Base-by-base conservation (phyloP, 2,888 invertebrate species). In the Meganola albula region DNA sequence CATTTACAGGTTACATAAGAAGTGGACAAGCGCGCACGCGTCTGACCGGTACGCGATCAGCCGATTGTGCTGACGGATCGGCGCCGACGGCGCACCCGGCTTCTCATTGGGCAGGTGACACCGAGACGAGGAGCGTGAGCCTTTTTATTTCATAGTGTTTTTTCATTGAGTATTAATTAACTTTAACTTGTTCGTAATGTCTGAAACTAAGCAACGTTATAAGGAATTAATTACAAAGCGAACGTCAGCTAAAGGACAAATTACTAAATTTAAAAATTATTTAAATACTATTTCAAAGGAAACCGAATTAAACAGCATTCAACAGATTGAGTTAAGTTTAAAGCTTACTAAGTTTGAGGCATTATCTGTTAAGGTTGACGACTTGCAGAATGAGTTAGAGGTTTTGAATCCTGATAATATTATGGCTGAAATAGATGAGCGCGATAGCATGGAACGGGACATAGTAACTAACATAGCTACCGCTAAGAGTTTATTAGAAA, bases 381-480 rank as follows among this genome's bases (percentile, higher is more conserved):
- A 38, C 5, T 27, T 47, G 37, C 49, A 44, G 10, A 36, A 1
- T 36, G 29, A 49, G 3, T 44, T 46, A 9, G 44, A 49, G 25
- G 29, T 40, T 10, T 10, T 44, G 7, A 32, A 28, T 28, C 6
- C 34, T 3, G 29, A 30, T 1, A 38, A 35, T 21, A 11, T 44
- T 8, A 5, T 5, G 1, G 14, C 9, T 4, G 44, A 50, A 28
- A 35, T 47, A 18, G 40, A 47, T 21, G 44, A 44, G n/a, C 27
- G 44, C 0, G 48, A 48, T 4, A 24, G 4, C 10, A 41, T 50
- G 35, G 49, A 52, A 26, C 21, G 20, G 0, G 31, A 40, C 0
- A 32, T 45, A 5, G 25, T 46, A 2, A n/a, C 23, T 0, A 32
- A 29, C 20, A 45, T 48, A 1, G 48, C 47, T 0, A 37, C 31